Base-by-base conservation (phyloP, 2,113 vertebrate species). In the Nycticebus coucang region DNA sequence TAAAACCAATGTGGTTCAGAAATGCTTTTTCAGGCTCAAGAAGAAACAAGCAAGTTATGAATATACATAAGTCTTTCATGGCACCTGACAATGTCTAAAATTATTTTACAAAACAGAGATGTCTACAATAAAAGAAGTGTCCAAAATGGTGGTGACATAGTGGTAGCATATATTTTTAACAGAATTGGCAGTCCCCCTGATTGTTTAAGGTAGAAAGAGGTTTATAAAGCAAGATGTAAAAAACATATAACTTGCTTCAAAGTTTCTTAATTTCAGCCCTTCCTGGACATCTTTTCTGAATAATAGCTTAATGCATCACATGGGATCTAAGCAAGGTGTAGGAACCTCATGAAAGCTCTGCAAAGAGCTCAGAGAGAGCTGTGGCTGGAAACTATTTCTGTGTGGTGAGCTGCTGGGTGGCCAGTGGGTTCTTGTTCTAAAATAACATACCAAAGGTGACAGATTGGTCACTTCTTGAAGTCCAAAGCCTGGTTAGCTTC, bases 321-420 rank as follows among this genome's bases (percentile, higher is more conserved):
- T 24, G 28, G 57, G 35, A 41, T 69, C 19, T 21, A 7, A n/a
- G 30, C 24, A 71, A 64, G n/a, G 30, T 24, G 2, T 59, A 74
- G 55, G 30, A 59, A 24, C 41, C 88, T 92, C 89, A 62, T 22
- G 8, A 64, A 60, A 57, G 0, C 55, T 55, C 22, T 50, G 5
- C 66, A 53, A 24, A n/a, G 28, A 77, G 11, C 2, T 88, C 57
- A 66, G 26, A 35, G 66, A 55, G 9, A 35, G 4, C 33, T 93
- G 83, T n/a, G 45, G 72, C 37, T 88, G 41, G 30, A 71, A 94
- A 79, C 19, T 89, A 66, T 77, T 41, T 94, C 55, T 85, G 62
- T 91, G 88, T 89, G 96, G 95, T 88, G 26, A 92, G 55, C 33
- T 66, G 0, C 2, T 79, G 68, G 41, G 59, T 21, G 6, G 50